phyloP scores from a whole-genome alignment of 2,797 vertebrate genomes.

The Melanotaenia trifasciata region DNA sequence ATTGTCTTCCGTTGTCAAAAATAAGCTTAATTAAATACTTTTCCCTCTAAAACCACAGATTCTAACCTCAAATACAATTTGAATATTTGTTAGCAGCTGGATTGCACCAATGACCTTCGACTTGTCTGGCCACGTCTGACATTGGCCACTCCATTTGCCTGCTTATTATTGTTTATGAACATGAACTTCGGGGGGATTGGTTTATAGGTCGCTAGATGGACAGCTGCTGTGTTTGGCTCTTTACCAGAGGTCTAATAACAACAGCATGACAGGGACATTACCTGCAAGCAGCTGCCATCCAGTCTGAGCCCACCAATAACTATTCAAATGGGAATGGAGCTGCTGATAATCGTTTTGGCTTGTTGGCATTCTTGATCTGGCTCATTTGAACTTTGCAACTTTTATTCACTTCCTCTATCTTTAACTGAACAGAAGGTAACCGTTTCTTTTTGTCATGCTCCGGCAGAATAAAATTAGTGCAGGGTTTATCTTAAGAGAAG shows the following conservation, averaged over 20 bases:
- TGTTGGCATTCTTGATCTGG: neutral
- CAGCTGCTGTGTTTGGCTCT: slow-evolving; percentile 85
- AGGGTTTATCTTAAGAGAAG: neutral
- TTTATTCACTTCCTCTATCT: slow-evolving; percentile 6
- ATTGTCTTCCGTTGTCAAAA: neutral
- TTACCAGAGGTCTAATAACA: slow-evolving; percentile 81
- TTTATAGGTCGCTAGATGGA: slow-evolving; percentile 83
- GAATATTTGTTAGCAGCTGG: slow-evolving; percentile 14
- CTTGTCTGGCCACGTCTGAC: slow-evolving; percentile 76
- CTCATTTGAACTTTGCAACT: slow-evolving; percentile 39
- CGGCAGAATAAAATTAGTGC: neutral
- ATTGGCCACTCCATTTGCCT: slow-evolving; percentile 80
- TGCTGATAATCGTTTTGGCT: slow-evolving; percentile 63
- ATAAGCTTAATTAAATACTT: neutral
- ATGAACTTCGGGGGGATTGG: slow-evolving; percentile 43
- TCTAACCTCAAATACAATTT: neutral
- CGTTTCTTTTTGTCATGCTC: neutral
- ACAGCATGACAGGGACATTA: slow-evolving; percentile 73
- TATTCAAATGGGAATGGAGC: slow-evolving; percentile 36
- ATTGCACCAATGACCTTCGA: slow-evolving; percentile 76
- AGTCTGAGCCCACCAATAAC: slow-evolving; percentile 60
- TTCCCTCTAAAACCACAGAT: neutral
- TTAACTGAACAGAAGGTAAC: neutral
- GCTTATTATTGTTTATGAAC: slow-evolving; percentile 84
- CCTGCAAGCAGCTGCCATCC: slow-evolving; percentile 79